Percentiles rank a stretch among this genome's conserved stretches.
Evolutionary conservation across 2,113 vertebrate genomes (phyloP).

Genomic region (Balaeniceps rex): DNA sequence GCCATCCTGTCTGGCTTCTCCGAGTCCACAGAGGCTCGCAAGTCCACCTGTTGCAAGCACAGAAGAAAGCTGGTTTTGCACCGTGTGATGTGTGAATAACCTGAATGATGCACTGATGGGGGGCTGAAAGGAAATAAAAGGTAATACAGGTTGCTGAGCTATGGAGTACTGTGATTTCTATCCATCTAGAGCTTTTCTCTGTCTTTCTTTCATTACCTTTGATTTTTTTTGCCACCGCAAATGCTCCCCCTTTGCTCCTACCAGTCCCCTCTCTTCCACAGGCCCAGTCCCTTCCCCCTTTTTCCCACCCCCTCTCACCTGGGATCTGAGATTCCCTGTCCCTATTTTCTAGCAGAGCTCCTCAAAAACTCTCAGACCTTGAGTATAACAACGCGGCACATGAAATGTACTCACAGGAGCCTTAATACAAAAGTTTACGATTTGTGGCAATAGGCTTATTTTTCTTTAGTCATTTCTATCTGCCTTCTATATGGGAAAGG

Average conservation of each 20-base stretch:
- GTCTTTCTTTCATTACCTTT: not conserved
- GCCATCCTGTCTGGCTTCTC: not conserved
- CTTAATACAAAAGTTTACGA: not conserved
- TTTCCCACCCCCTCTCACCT: not conserved
- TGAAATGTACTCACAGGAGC: not conserved
- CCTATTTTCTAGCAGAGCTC: not conserved
- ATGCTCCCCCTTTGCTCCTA: not conserved
- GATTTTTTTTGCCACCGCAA: not conserved
- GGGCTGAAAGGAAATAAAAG: not conserved
- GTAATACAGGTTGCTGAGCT: not conserved
- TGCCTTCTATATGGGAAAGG: not conserved
- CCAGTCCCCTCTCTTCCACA: not conserved
- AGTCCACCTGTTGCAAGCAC: rapidly evolving
- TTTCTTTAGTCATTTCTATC: not conserved
- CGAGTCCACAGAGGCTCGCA: rapidly evolving
- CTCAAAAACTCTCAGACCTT: not conserved
- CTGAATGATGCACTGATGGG: not conserved
- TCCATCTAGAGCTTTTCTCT: not conserved
- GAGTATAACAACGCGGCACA: not conserved
- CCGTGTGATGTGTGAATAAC: not conserved
- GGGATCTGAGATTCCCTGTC: not conserved
- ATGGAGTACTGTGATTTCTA: not conserved
- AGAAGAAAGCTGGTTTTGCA: not conserved
- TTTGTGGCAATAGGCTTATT: not conserved
- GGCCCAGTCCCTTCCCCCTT: not conserved